These are phyloP conservation scores for Cremastobaeus sp. DNA, from an alignment of 2,888 invertebrate genomes.

Conservation along the genomic window DNA sequence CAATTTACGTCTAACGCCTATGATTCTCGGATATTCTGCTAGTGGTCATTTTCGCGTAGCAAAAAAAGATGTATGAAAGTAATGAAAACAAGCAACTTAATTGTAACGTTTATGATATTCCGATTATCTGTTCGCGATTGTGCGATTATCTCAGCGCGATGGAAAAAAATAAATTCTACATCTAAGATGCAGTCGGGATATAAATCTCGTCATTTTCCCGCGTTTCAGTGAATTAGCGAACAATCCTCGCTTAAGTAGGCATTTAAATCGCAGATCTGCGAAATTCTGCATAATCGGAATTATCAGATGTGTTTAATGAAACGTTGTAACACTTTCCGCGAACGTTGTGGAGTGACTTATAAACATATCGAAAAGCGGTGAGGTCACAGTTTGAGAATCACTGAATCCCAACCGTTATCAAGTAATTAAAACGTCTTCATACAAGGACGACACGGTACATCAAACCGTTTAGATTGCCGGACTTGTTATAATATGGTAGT, in stretches of 20 bases:
- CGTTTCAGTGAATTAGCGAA: background rate
- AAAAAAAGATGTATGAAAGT: too few species aligned
- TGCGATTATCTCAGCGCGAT: too few species aligned
- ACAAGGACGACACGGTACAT: slow-evolving; percentile 64
- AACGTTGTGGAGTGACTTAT: slow-evolving; percentile 18
- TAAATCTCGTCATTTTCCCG: background rate
- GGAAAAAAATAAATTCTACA: too few species aligned
- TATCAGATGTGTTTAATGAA: slow-evolving; percentile 19
- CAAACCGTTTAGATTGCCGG: slow-evolving; percentile 62
- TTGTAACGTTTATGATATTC: too few species aligned
- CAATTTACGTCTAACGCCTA: too few species aligned
- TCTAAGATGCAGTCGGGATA: too few species aligned
- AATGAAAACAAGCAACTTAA: too few species aligned
- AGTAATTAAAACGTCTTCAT: slow-evolving; percentile 67
- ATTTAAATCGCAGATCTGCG: slow-evolving; percentile 1
- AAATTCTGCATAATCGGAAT: slow-evolving; percentile 26
- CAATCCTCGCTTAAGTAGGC: slow-evolving; percentile 8
- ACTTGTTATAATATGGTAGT: slow-evolving; percentile 60
- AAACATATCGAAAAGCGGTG: slow-evolving; percentile 17
- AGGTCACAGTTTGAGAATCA: slow-evolving; percentile 57
- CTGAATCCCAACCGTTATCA: slow-evolving; percentile 62
- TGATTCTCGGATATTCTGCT: too few species aligned
- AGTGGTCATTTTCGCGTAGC: too few species aligned
- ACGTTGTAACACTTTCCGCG: slow-evolving; percentile 34
- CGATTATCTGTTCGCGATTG: too few species aligned